Percentiles rank a stretch among this genome's conserved stretches.
phyloP scores from a whole-genome alignment of 2,113 vertebrate species.

The Ameiurus melas region DNA sequence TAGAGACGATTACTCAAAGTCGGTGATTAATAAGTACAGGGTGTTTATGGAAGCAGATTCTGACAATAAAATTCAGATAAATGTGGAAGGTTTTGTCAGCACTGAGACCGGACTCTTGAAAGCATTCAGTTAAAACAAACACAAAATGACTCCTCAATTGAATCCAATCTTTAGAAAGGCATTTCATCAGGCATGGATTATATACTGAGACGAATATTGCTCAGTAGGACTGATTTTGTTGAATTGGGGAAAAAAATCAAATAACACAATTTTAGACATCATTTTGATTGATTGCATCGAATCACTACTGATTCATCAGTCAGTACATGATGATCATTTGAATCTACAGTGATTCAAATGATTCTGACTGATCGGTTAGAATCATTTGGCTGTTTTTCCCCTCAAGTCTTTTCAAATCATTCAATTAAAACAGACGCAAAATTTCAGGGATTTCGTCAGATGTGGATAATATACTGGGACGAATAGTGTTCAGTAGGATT shows the following conservation, averaged over 20 bases:
- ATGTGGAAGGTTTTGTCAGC: background rate
- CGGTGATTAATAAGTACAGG: background rate
- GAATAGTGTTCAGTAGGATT: background rate
- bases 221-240: background rate
- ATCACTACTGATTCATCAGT: background rate
- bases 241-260: background rate
- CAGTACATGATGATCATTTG: background rate
- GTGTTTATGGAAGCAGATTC: background rate
- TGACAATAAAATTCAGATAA: background rate
- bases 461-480: conserved; percentile 47
- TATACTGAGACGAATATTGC: conserved; percentile 38
- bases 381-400: background rate
- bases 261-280: background rate
- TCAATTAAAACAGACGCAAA: background rate
- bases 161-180: background rate
- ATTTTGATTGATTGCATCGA: background rate
- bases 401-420: background rate
- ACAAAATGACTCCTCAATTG: background rate
- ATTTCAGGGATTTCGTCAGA: background rate
- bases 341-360: background rate
- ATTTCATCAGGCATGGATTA: conserved; percentile 19
- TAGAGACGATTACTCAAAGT: background rate
- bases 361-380: background rate
- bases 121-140: background rate
- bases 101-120: conserved; percentile 9